These are phyloP conservation scores for Volucella inflata DNA, from an alignment of 2,888 invertebrate genomes.

Conservation along the genomic window DNA sequence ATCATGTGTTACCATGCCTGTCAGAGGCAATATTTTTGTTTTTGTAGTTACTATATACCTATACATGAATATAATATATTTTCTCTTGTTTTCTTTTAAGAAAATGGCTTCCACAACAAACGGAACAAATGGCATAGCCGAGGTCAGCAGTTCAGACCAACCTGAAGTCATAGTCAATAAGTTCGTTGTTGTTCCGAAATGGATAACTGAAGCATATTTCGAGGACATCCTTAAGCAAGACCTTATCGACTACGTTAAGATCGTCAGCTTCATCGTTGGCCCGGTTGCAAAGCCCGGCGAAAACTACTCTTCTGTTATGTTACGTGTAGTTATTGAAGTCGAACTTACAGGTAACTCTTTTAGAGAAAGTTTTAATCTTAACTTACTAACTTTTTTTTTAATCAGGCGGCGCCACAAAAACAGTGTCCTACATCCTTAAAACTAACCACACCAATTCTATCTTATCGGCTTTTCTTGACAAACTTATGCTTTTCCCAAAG, in stretches of 20 bases:
- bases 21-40: not conserved
- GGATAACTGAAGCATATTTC: constrained; percentile 78
- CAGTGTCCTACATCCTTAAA: constrained; percentile 79
- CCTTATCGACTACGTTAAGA: constrained; percentile 78
- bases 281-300: constrained; percentile 77
- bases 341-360: constrained; percentile 78
- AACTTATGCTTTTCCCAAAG: constrained; percentile 78
- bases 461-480: constrained; percentile 78
- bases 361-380: not conserved
- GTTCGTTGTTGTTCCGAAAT: constrained; percentile 75
- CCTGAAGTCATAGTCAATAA: not conserved
- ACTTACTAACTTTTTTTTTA: not conserved
- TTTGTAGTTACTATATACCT: not conserved
- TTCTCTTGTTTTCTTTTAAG: not conserved
- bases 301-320: constrained; percentile 80
- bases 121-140: constrained; percentile 33
- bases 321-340: constrained; percentile 79
- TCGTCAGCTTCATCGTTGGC: constrained; percentile 75
- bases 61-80: not conserved
- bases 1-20: not conserved
- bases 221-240: constrained; percentile 78
- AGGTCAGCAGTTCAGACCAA: too few relatives aligned
- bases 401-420: constrained; percentile 78
- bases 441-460: constrained; percentile 77
- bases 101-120: constrained; percentile 1